These are phyloP conservation scores for Nixonia krombeini DNA, from an alignment of 1,140 invertebrate species.

Conservation along the genomic window DNA sequence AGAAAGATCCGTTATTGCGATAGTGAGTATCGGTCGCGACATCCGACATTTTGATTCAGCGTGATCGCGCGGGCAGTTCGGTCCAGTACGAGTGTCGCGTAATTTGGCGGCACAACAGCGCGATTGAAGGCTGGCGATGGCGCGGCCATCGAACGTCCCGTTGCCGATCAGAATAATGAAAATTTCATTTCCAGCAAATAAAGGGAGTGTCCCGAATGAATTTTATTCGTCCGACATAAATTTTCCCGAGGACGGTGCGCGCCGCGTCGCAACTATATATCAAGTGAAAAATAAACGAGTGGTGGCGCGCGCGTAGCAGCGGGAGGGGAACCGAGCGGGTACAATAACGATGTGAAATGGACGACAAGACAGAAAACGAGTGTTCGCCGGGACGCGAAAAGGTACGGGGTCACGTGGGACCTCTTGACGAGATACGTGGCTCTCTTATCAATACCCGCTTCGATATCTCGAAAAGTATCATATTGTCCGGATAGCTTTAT, in stretches of 20 bases:
- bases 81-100: too few relatives aligned
- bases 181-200: neutral
- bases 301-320: neutral
- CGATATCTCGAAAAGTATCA: constrained; percentile 44
- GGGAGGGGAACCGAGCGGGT: constrained; percentile 3
- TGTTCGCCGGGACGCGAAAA: constrained; percentile 26
- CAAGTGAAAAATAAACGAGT: constrained; percentile 5
- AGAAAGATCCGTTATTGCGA: constrained; percentile 29
- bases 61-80: too few relatives aligned
- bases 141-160: neutral
- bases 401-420: constrained; percentile 38
- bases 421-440: constrained; percentile 47
- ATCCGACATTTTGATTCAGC: too few relatives aligned
- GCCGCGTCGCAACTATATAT: neutral
- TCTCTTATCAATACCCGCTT: constrained; percentile 27
- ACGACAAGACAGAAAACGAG: constrained; percentile 47
- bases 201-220: neutral
- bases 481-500: constrained; percentile 35
- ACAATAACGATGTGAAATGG: constrained; percentile 27
- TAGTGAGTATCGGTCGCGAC: constrained; percentile 15
- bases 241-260: neutral
- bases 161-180: neutral
- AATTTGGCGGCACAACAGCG: too few relatives aligned
- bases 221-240: neutral
- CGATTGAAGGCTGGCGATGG: too few relatives aligned